Base-by-base conservation (phyloP, 1,140 invertebrate species). In the Lordiphosa collinella region DNA sequence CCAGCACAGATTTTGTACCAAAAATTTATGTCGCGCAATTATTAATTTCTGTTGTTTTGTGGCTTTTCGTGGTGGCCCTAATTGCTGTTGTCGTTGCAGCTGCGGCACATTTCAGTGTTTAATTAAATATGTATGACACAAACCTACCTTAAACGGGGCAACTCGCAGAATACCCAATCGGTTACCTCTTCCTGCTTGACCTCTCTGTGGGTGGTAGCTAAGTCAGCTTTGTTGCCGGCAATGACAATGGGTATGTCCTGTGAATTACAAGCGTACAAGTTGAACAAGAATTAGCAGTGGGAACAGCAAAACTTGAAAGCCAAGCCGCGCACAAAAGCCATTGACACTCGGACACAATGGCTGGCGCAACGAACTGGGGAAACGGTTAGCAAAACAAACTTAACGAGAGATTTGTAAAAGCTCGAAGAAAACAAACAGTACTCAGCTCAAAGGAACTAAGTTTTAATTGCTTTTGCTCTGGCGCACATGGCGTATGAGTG, bases 171-270 rank as follows among this genome's bases (percentile, higher is more conserved):
- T 1, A 95, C 90, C 94, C 94, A 95, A 72, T 95, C 94, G 44
- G 93, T 93, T 2, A 95, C 94, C 73, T 95, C 94, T 82, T 95
- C 94, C 49, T 94, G 91, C 14, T 91, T 90, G 36, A 95, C 93
- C 89, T 94, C 92, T 43, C 93, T 88, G 63, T 93, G 91, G 25
- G 91, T 91, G 51, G 90, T 82, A 8, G 92, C 92, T 29, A 96
- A 80, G 80, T 97, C 96, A 14, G 93, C 89, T 89, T 96, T 97
- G 89, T 96, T 96, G 10, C 95, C 95, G 3, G 95, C 94, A 46
- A 97, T 92, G 12, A 96, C 94, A 70, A 96, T 96, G 4, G 96
- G 95, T 49, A 96, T 93, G 60, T 96, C 94, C 91, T 96, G 91
- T 43, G 59, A 37, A 36, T 34, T 12, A 48, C 4, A 34, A 35